These are phyloP conservation scores for Eudemis profundana DNA, from an alignment of 2,888 invertebrate species.

Conservation along the genomic window DNA sequence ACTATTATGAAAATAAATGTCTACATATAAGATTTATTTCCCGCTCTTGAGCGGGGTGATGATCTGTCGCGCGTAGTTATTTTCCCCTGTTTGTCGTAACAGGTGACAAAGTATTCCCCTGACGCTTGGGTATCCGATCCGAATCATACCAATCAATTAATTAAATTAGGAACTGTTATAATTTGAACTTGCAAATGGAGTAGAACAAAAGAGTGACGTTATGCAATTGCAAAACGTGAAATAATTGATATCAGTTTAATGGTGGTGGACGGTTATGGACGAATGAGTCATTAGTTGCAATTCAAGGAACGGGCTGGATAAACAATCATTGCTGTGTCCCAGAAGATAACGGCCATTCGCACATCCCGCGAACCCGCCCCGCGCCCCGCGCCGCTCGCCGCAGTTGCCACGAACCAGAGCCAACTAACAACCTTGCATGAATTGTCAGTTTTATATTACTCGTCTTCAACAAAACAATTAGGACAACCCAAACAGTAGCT, in stretches of 20 bases:
- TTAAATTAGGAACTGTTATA: too few relatives aligned
- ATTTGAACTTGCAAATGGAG: background rate
- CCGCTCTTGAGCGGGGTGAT: too few relatives aligned
- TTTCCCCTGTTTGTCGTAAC: too few relatives aligned
- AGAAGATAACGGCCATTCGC: conserved; percentile 82
- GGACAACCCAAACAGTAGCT: background rate
- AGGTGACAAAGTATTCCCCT: too few relatives aligned
- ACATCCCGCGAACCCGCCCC: conserved; percentile 70
- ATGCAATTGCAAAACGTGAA: conserved; percentile 33
- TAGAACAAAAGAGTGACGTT: conserved; percentile 5
- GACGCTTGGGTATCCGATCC: too few relatives aligned
- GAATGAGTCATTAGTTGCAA: conserved; percentile 81
- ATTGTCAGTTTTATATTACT: background rate
- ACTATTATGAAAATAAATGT: too few relatives aligned
- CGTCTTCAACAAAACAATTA: background rate
- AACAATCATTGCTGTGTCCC: conserved; percentile 84
- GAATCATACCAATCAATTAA: too few relatives aligned
- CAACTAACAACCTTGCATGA: conserved; percentile 12
- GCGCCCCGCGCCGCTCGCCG: conserved; percentile 47
- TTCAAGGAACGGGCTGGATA: conserved; percentile 84
- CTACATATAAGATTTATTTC: too few relatives aligned
- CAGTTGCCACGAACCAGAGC: conserved; percentile 27
- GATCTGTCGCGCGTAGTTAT: too few relatives aligned
- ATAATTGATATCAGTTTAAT: conserved; percentile 50
- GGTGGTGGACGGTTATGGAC: conserved; percentile 68